Base-by-base conservation (phyloP, 1,140 invertebrate species). In the Musca domestica region DNA sequence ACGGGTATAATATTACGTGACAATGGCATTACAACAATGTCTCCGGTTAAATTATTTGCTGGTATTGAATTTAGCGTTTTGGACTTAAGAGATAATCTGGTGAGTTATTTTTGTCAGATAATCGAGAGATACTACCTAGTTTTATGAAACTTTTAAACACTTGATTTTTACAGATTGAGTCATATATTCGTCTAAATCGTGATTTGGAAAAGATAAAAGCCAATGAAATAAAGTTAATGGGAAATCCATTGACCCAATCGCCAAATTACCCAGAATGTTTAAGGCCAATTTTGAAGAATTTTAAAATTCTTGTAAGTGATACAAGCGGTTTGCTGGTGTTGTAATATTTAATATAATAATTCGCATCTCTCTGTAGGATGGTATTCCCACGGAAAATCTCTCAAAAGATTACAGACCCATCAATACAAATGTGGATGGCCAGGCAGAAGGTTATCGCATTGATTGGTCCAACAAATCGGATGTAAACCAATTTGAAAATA, bases 171-270 rank as follows among this genome's bases (percentile, higher is more conserved):
- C 27, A 68, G 67, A 30, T 68, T n/a, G 52, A 20, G 17, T 68
- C 67, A 10, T 17, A 58, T 30, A 52, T 61, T 4, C 65, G 65
- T 20, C 19, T 67, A 34, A 64, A 56, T 30, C 65, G 65, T 20
- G 69, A 70, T 67, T 64, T 70, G 22, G 58, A 61, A 23, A 17
- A n/a, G 30, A 23, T 70, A 9, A 70, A 70, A 63, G 77, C 76
- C 15, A 71, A 73, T 15, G 70, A 76, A n/a, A 14, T 80, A 1
- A 56, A 61, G 15, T 47, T 80, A 46, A 68, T 67, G 2, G 70
- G 76, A n/a, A 80, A 80, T 70, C 75, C 74, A 1, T 61, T 80
- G n/a, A 71, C 64, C 0, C 75, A 48, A 19, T 25, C 51, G 2
- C 7, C 47, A 0, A 67, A 68, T 15, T 79, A 76, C 70, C 76